These are phyloP conservation scores for Melinopterus prodromus DNA, from an alignment of 2,888 invertebrate genomes.

Conservation along the genomic window DNA sequence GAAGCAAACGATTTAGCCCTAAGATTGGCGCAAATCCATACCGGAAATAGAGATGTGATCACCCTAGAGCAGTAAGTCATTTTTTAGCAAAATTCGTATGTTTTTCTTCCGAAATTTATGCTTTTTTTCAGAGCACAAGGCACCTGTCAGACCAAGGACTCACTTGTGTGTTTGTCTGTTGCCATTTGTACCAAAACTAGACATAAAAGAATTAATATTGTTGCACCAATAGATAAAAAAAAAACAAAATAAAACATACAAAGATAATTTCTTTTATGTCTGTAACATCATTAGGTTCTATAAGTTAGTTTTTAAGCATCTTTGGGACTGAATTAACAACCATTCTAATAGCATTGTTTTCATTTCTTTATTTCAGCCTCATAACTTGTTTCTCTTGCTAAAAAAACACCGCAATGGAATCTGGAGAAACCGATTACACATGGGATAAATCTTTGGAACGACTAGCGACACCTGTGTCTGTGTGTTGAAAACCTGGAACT, in stretches of 20 bases:
- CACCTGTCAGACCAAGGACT: not conserved
- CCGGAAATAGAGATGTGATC: conserved; percentile 88
- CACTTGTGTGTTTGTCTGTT: not conserved
- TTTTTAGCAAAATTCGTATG: not conserved
- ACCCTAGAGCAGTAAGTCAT: conserved; percentile 94
- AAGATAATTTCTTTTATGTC: not conserved
- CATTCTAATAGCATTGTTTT: conserved; percentile 52
- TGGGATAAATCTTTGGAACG: conserved; percentile 26
- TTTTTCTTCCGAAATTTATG: not conserved
- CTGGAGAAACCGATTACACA: conserved; percentile 5
- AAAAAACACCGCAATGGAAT: not conserved
- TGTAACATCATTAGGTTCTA: not conserved
- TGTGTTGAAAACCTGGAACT: not conserved
- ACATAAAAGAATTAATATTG: not conserved
- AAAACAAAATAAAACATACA: not conserved
- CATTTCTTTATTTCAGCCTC: conserved; percentile 58
- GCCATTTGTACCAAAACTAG: not conserved
- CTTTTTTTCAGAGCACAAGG: conserved; percentile 32
- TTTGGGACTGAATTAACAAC: not conserved
- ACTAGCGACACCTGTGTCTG: not conserved
- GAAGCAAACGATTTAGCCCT: conserved; percentile 98
- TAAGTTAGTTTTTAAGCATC: not conserved
- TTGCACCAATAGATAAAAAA: not conserved
- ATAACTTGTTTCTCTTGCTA: conserved; percentile 37
- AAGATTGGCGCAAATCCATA: conserved; percentile 88